Conservation (phyloP, 1,140 invertebrate species). For the Mycetomoellerius zeteki region DNA sequence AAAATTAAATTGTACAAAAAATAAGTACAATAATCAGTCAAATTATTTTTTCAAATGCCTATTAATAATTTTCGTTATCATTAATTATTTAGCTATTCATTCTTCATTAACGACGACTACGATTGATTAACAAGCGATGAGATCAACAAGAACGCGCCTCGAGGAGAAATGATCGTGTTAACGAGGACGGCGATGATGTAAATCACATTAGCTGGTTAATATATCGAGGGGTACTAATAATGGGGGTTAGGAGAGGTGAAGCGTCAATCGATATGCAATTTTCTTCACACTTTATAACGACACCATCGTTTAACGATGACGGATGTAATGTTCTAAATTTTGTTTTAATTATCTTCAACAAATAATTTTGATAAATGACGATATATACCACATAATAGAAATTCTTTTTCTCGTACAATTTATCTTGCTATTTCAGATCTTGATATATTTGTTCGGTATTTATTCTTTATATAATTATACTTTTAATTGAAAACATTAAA, state of each 20-base stretch:
- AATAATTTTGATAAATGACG: slow-evolving; percentile 12
- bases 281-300: slow-evolving; percentile 51
- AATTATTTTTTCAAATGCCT: neutral
- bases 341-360: slow-evolving; percentile 4
- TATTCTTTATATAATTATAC: neutral
- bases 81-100: slow-evolving; percentile 6
- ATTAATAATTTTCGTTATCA: neutral
- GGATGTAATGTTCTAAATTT: slow-evolving; percentile 40
- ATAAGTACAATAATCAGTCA: neutral
- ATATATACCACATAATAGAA: neutral
- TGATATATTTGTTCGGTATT: neutral
- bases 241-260: neutral
- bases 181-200: slow-evolving; percentile 52
- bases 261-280: slow-evolving; percentile 54
- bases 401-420: neutral
- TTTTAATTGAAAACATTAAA: neutral
- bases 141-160: slow-evolving; percentile 28
- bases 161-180: slow-evolving; percentile 51
- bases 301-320: slow-evolving; percentile 24
- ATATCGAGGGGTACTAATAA: slow-evolving; percentile 50
- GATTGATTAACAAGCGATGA: slow-evolving; percentile 42
- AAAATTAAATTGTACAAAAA: neutral
- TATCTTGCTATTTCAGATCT: neutral
- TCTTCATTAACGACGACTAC: neutral
- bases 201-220: slow-evolving; percentile 60